Base-by-base conservation (phyloP, 2,113 vertebrate species). In the Dipodomys ordii region DNA sequence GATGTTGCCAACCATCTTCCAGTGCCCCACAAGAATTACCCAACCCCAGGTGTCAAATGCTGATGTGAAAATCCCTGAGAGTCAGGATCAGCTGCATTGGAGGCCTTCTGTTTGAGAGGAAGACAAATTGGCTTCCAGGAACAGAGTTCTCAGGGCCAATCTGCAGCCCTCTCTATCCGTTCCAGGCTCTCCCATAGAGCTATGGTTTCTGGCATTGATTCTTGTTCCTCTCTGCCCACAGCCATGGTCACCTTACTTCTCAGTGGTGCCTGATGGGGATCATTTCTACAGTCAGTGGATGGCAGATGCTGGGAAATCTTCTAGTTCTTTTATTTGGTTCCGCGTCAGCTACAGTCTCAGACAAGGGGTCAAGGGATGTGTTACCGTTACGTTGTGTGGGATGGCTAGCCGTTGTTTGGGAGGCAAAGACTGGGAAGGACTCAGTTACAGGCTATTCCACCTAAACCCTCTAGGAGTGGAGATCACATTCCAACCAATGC, bases 271-370 rank as follows among this genome's bases (percentile, higher is more conserved):
- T 30, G 68, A 10, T 19, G 62, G 60, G 3, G 0, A 62, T 53
- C 30, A 30, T 20, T 53, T 71, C 77, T 90, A 65, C 11, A 73
- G 65, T 46, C 57, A 39, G 76, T 25, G 27, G 23, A 12, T 28
- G 23, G 7, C n/a, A 65, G 46, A 79, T 68, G 67, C 22, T 57
- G 30, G 39, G 46, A 62, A 73, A 73, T 0, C 32, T 72, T 81
- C 65, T 35, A 44, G 18, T 72, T 53, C 78, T 65, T 87, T 92
- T 32, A 19, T 91, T 86, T 79, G 73, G 64, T 39, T 80, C 44
- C 23, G 44, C 3, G 11, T 91, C 62, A 87, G 68, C 35, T 25
- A 46, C 19, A 28, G 60, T 82, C 84, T 87, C 73, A 87, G 57
- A 28, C 39, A 72, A 71, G 68, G 15, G 65, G 7, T 19, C 53